Conservation (phyloP, 2,797 vertebrate genomes). For the Cetoscarus ocellatus region DNA sequence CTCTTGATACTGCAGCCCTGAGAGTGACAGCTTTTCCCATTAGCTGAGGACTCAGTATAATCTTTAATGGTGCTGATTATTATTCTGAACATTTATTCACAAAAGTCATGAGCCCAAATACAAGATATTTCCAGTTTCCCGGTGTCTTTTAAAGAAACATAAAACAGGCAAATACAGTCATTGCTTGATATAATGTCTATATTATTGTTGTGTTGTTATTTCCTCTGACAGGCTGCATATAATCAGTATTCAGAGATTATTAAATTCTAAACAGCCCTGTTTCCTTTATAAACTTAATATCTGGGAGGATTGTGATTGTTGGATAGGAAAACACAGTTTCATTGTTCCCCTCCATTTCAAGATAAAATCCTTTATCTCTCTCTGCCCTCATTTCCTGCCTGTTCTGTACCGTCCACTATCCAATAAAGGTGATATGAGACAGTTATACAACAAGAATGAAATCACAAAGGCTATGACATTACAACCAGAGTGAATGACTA, state of each 20-base stretch:
- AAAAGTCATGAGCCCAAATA: no score
- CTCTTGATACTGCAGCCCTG: no score
- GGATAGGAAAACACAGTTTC: not conserved
- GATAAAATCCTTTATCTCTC: conserved; percentile 1
- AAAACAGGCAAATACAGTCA: no score
- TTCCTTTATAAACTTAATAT: not conserved
- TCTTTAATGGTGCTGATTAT: no score
- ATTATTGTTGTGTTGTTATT: not conserved
- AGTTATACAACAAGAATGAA: not conserved
- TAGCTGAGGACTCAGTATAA: no score
- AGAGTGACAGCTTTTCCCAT: no score
- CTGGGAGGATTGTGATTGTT: not conserved
- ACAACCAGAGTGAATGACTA: not conserved
- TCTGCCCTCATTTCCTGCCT: conserved; percentile 15
- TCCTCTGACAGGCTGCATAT: not conserved
- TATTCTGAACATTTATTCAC: no score
- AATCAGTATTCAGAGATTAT: not conserved
- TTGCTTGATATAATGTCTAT: no score
- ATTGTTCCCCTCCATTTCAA: not conserved
- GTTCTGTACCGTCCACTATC: not conserved
- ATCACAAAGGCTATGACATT: not conserved
- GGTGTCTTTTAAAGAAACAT: no score
- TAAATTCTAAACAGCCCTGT: no score
- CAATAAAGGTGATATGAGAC: conserved; percentile 1
- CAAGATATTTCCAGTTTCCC: no score